phyloP scores from a whole-genome alignment of 2,113 vertebrate genomes.

The Xenopus borealis region DNA sequence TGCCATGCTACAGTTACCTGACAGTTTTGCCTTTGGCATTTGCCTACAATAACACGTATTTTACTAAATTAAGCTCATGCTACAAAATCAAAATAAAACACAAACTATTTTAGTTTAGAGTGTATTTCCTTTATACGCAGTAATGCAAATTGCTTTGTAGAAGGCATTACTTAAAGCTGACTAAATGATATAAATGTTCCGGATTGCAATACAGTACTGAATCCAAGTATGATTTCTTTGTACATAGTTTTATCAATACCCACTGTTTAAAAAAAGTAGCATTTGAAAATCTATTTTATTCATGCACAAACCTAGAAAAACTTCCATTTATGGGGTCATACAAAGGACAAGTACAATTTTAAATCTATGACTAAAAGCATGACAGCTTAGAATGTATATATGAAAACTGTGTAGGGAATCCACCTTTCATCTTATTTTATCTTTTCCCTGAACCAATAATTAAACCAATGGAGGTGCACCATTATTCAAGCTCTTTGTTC shows the following conservation, averaged over 20 bases:
- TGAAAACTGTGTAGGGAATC: conserved; percentile 54
- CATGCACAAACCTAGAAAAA: background rate
- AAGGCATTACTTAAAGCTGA: too few relatives aligned
- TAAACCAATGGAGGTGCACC: conserved; percentile 54
- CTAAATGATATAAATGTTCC: too few relatives aligned
- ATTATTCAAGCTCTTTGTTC: conserved; percentile 43
- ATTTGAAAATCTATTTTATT: too few relatives aligned
- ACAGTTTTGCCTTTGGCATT: too few relatives aligned
- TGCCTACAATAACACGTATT: conserved; percentile 9
- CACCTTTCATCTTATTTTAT: conserved; percentile 46
- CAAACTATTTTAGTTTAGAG: background rate
- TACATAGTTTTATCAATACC: background rate
- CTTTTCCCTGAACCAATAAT: conserved; percentile 53
- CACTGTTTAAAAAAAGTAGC: background rate
- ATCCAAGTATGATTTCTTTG: background rate
- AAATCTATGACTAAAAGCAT: conserved; percentile 44
- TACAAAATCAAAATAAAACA: conserved; percentile 50
- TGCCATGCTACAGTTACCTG: too few relatives aligned
- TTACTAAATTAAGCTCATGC: conserved; percentile 43
- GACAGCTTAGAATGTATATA: too few relatives aligned
- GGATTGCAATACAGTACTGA: too few relatives aligned
- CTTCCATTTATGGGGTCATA: conserved; percentile 26
- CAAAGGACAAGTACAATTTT: conserved; percentile 23
- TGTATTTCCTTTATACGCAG: too few relatives aligned
- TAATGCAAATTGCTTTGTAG: too few relatives aligned